Base-by-base conservation (phyloP, 2,888 invertebrate genomes). In the Campopleginae sp. region DNA sequence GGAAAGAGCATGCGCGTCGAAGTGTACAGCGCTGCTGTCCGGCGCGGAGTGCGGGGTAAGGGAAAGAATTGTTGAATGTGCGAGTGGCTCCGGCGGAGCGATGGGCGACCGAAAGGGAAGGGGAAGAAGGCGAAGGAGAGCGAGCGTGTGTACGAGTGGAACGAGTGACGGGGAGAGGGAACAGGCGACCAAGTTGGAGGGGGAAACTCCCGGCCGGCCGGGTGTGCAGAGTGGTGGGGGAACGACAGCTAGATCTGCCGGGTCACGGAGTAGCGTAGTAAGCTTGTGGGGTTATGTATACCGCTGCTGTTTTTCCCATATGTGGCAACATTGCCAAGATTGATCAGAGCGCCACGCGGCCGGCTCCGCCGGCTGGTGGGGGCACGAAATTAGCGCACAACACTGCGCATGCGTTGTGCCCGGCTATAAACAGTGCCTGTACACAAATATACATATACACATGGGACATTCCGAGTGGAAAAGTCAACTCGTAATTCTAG, bases 331-430 rank as follows among this genome's bases (percentile, higher is more conserved):
- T 86, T 86, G 85, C 83, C 91, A 89, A 87, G 88, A 93, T 93
- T 93, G 93, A 93, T 93, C 92, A 92, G 74, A 68, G 90, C 91
- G 92, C 93, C 93, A 93, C 93, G 93, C 93, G 93, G 93, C 92
- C 91, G 90, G 89, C 90, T 86, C 82, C 84, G 82, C 86, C 31
- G 46, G 80, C 48, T 70, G 89, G 91, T 87, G 89, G 90, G 90
- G 90, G 89, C 90, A 91, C 90, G 90, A 46, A 54, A 27, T 42
- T 8, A 42, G 76, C 68, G 33, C 31, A 33, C 14, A 38, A 74
- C 90, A 90, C 86, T 66, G 87, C 91, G 91, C 92, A 90, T 91
- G 93, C 93, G 92, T 90, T 86, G 84, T 90, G 38, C 68, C 75
- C 84, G 61, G 71, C 85, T 88, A 79, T 48, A 70, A 54, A 75